A percentile compares a stretch with the other conserved stretches of the same genome.
phyloP scores from a whole-genome alignment of 2,113 vertebrate genomes.

The Hipposideros armiger region DNA sequence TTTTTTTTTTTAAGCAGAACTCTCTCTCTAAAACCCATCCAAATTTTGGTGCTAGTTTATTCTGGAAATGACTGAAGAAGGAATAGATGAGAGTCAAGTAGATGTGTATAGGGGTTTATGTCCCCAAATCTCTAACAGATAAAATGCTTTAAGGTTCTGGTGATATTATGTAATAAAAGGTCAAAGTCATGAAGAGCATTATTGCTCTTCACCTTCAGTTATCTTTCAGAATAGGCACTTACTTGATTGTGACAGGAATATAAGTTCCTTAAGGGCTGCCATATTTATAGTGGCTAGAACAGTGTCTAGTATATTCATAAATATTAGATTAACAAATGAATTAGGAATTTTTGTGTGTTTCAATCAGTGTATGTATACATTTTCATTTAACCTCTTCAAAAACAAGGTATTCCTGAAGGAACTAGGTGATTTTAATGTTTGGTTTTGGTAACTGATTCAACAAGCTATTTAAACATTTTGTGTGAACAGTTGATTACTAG shows the following conservation, averaged over 20 bases:
- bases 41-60: background rate
- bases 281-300: background rate
- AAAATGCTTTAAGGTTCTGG: background rate
- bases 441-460: background rate
- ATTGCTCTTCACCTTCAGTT: background rate
- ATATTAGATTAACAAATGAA: background rate
- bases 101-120: background rate
- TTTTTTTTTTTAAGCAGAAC: background rate
- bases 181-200: background rate
- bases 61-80: background rate
- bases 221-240: background rate
- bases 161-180: background rate
- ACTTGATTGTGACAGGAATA: background rate
- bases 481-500: constrained; percentile 11
- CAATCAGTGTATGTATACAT: background rate
- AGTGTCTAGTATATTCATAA: background rate
- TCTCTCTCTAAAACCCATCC: background rate
- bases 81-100: background rate
- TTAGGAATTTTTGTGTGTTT: background rate
- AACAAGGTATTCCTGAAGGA: background rate
- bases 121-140: background rate
- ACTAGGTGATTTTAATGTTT: background rate
- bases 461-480: constrained; percentile 16
- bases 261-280: background rate
- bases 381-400: background rate